Evolutionary conservation across 2,113 vertebrate species (phyloP).

Genomic region (Rhabdornis inornatus): DNA sequence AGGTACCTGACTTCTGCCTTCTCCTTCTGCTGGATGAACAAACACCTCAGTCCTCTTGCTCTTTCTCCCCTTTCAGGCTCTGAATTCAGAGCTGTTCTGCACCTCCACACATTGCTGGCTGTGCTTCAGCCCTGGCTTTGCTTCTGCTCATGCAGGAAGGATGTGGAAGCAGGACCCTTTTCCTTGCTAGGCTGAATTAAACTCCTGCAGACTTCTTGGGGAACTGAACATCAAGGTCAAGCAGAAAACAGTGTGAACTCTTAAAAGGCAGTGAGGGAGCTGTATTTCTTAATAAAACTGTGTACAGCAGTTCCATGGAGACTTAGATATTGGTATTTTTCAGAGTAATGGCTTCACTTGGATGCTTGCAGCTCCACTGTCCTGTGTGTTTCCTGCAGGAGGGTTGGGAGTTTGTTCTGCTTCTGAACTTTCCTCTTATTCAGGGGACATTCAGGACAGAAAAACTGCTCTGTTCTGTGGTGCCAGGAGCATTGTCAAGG

Average conservation of each 20-base stretch:
- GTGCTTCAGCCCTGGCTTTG: neutral
- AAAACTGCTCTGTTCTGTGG: neutral
- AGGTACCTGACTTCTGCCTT: neutral
- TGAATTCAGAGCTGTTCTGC: neutral
- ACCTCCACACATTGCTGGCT: rapidly evolving
- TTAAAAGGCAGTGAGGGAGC: neutral
- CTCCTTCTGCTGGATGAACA: neutral
- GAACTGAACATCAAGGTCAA: neutral
- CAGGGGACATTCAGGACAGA: rapidly evolving
- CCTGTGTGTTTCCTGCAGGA: neutral
- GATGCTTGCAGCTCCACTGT: rapidly evolving
- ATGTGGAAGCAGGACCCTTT: neutral
- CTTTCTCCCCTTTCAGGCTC: neutral
- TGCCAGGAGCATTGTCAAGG: neutral
- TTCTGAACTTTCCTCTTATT: neutral
- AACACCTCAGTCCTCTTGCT: neutral
- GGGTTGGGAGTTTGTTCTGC: neutral
- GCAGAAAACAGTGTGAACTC: neutral
- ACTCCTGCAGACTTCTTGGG: neutral
- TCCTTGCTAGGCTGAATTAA: neutral
- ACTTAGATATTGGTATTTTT: neutral
- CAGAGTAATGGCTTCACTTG: neutral
- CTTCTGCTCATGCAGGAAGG: neutral
- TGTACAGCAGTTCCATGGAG: neutral
- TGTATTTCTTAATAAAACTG: neutral